These are phyloP conservation scores for Hyla sarda DNA, from an alignment of 2,113 vertebrate genomes.

Conservation along the genomic window DNA sequence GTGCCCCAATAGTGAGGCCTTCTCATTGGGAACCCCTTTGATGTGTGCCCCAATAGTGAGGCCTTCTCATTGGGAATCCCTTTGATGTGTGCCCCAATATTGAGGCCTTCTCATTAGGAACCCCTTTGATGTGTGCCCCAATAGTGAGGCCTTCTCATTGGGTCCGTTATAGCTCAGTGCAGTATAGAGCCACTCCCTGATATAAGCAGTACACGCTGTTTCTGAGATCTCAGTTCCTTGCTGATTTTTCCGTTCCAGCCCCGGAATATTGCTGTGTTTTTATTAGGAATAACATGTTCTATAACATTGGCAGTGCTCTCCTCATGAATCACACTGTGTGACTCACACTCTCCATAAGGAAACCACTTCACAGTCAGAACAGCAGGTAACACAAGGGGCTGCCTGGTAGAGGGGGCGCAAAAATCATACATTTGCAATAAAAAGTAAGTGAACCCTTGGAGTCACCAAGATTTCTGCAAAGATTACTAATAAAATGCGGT, in stretches of 20 bases:
- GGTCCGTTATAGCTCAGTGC: background rate
- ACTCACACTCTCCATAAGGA: conserved; percentile 32
- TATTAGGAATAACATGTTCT: conserved; percentile 49
- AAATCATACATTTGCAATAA: no score
- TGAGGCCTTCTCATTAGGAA: background rate
- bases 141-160: background rate
- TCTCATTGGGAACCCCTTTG: background rate
- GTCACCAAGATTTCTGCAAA: no score
- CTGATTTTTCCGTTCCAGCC: conserved; percentile 16
- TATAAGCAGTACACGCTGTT: background rate
- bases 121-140: background rate
- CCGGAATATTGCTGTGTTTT: conserved; percentile 31
- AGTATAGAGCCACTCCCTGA: background rate
- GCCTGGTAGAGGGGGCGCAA: background rate
- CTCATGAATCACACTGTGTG: conserved; percentile 17
- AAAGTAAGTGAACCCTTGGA: no score
- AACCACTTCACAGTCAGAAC: background rate
- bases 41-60: background rate
- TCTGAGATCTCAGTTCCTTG: conserved; percentile 1
- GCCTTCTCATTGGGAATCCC: background rate
- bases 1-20: background rate
- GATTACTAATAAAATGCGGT: no score
- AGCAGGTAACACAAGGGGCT: background rate
- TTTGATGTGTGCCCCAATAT: background rate
- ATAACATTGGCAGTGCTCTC: conserved; percentile 10